Evolutionary conservation across 2,888 invertebrate species (phyloP).

Genomic region (Glaucopsyche alexis): DNA sequence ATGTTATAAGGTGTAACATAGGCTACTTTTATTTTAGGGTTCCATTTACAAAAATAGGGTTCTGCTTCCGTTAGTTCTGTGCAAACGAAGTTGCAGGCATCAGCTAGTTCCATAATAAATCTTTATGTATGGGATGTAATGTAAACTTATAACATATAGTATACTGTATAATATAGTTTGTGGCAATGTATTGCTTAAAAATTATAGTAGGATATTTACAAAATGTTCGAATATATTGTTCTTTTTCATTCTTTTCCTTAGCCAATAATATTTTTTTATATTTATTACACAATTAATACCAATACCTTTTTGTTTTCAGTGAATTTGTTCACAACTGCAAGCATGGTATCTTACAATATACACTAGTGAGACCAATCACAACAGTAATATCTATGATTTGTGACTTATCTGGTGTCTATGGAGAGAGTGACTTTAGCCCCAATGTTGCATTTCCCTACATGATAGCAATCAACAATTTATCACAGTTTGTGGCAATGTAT

Average conservation of each 20-base stretch:
- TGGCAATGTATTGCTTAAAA: too few relatives aligned
- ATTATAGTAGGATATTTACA: too few relatives aligned
- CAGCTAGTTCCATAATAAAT: too few relatives aligned
- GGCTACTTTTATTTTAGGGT: too few relatives aligned
- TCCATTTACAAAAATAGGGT: too few relatives aligned
- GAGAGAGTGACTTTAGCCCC: constrained; percentile 93
- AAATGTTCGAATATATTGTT: background rate
- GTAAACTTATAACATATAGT: too few relatives aligned
- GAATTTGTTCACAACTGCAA: constrained; percentile 97
- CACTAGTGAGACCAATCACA: constrained; percentile 93
- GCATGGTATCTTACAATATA: constrained; percentile 97
- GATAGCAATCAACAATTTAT: constrained; percentile 92
- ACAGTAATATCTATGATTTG: constrained; percentile 94
- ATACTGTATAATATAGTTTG: too few relatives aligned
- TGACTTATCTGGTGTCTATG: constrained; percentile 90
- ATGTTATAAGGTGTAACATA: too few relatives aligned
- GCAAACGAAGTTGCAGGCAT: too few relatives aligned
- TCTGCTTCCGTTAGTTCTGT: too few relatives aligned
- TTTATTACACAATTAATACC: too few relatives aligned
- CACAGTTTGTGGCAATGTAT: constrained; percentile 98
- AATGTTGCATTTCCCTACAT: constrained; percentile 94
- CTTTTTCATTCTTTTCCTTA: background rate
- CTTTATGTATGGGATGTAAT: too few relatives aligned
- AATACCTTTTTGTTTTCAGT: constrained; percentile 65
- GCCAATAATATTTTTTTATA: constrained; percentile 47